Evolutionary conservation across 2,797 vertebrate genomes (phyloP), one percentile per base, ranked within the genome.

Genomic region (Acrossocheilus fasciatus): DNA sequence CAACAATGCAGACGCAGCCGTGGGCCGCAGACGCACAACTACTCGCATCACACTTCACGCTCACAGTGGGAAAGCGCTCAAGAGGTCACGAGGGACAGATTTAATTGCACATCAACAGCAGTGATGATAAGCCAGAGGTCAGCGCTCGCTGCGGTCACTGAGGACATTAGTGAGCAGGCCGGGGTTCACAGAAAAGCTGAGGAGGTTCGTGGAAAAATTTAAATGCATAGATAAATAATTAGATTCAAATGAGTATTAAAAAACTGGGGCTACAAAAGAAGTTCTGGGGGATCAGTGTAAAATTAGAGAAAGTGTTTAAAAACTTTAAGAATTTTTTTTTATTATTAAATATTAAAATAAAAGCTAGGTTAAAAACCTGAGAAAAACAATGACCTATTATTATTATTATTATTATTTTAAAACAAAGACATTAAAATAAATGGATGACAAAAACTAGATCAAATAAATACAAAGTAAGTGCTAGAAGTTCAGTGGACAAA

Each of bases 1-100:
- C 69, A 76, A 64, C 59, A 70, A 69, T 34, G 30, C 54, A 72
- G 3, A 45, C 41, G 1, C 45, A 36, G 23, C 36, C 70, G 80
- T 82, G 81, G 80, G 86, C 84, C 11, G 30, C 11, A 57, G 47
- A 7, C 70, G 14, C 76, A 15, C 62, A 15, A 15, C 26, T 30
- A 15, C 12, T 6, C 62, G 14, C 64, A 34, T n/a, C 54, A n/a
- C 20, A 54, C 6, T 30, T 30, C 14, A 15, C 12, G 2, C 26
- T 34, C 6, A 6, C 62, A 20, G 47, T 14, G 18, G 47, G 47
- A 6, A 75, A 75, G 5, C 0, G 18, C 74, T 54, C 30, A n/a
- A 62, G 0, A 17, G 81, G 54, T 83, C 54, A 64, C 11, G 39
- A 11, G 70, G 43, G 54, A 83, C 4, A 74, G 41, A 34, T 18